phyloP scores from a whole-genome alignment of 2,797 vertebrate species.

The Cichlasoma orientale region DNA sequence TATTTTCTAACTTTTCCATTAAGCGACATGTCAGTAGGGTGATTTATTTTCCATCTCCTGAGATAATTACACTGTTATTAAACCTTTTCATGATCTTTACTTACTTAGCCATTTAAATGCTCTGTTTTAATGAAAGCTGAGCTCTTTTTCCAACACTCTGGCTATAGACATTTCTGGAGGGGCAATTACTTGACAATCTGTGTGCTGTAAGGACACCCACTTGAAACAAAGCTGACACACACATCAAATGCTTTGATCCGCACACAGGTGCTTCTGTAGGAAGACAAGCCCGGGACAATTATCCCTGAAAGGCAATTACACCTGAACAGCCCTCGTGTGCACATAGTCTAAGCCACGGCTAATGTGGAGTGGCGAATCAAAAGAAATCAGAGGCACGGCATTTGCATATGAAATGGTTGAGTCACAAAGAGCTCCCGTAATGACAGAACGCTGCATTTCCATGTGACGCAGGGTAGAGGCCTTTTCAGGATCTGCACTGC shows the following conservation, averaged over 20 bases:
- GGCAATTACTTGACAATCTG: constrained; percentile 73
- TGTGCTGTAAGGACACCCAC: constrained; percentile 55
- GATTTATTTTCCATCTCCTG: constrained; percentile 22
- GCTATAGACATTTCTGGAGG: constrained; percentile 67
- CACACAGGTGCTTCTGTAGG: constrained; percentile 81
- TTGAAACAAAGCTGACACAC: constrained; percentile 76
- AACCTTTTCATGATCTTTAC: constrained; percentile 55
- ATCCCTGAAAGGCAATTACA: constrained; percentile 80
- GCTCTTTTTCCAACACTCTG: constrained; percentile 27
- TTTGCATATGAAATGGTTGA: constrained; percentile 81
- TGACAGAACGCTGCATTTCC: constrained; percentile 60
- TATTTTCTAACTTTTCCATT: constrained; percentile 13
- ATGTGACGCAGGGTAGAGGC: constrained; percentile 50
- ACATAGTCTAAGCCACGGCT: constrained; percentile 52
- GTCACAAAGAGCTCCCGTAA: constrained; percentile 73
- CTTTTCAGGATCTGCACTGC: constrained; percentile 16
- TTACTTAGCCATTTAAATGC: constrained; percentile 55
- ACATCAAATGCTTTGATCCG: constrained; percentile 80
- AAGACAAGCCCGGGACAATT: constrained; percentile 76
- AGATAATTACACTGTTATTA: constrained; percentile 42
- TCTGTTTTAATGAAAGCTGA: constrained; percentile 35
- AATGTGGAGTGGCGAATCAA: constrained; percentile 77
- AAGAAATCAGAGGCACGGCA: constrained; percentile 71
- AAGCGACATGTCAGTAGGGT: neutral
- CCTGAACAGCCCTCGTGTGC: constrained; percentile 74